These are phyloP conservation scores for Caenorhabditis sinica DNA, from an alignment of 2,888 invertebrate genomes.

Conservation along the genomic window DNA sequence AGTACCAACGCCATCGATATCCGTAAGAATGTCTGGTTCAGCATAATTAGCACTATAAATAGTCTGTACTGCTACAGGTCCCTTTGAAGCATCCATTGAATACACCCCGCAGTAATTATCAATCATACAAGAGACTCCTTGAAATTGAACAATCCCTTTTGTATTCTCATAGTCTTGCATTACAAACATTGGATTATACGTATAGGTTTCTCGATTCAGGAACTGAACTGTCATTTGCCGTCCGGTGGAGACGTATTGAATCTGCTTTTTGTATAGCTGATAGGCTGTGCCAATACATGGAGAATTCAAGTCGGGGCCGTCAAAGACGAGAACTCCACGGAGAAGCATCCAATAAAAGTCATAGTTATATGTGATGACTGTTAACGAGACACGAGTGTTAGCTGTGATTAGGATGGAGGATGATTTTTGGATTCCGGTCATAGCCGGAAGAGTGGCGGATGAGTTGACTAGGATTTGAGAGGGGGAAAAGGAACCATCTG, in stretches of 20 bases:
- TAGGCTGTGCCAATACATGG: conserved; percentile 4
- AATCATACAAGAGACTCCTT: background rate
- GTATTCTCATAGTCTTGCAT: conserved; percentile 6
- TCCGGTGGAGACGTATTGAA: background rate
- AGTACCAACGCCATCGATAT: background rate
- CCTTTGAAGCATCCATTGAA: conserved; percentile 2
- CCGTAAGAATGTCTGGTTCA: background rate
- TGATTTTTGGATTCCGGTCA: background rate
- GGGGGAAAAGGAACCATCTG: background rate
- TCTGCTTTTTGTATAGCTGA: background rate
- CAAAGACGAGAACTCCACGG: background rate
- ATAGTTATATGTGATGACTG: background rate
- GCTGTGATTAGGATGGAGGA: background rate
- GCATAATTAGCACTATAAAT: background rate
- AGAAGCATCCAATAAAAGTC: background rate
- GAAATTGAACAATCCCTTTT: background rate
- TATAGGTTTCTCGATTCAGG: background rate
- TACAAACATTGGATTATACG: background rate
- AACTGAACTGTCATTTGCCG: background rate
- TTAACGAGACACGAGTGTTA: background rate
- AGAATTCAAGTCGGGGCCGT: background rate
- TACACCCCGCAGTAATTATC: background rate
- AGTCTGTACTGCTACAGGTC: background rate
- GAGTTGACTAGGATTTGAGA: background rate
- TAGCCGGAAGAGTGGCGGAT: background rate